Conservation (phyloP, 2,113 vertebrate species). For the Colius striatus region DNA sequence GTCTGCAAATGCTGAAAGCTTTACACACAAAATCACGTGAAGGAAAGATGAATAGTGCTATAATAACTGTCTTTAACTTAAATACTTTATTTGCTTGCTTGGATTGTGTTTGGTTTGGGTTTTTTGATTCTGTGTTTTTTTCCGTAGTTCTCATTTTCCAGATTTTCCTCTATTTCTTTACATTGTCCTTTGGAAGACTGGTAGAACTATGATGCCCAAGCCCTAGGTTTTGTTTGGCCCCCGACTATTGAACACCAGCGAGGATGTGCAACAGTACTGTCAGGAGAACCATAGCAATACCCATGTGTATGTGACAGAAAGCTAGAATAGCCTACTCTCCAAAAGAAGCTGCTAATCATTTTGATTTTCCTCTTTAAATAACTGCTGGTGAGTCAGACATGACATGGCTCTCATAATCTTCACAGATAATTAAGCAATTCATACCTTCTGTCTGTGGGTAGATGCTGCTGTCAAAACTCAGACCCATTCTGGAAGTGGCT, state of each 20-base stretch:
- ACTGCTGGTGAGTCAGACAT: slow-evolving; percentile 29
- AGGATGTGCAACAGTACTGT: background rate
- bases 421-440: slow-evolving; percentile 42
- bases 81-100: background rate
- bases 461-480: background rate
- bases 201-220: accelerated
- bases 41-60: background rate
- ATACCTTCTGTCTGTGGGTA: slow-evolving; percentile 36
- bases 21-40: background rate
- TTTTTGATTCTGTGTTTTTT: no score
- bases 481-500: slow-evolving; percentile 3
- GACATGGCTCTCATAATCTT: background rate
- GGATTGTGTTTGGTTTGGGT: no score
- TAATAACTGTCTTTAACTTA: background rate
- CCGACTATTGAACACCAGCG: background rate
- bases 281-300: background rate
- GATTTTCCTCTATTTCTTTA: background rate
- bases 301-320: background rate
- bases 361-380: background rate
- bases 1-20: background rate
- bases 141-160: background rate
- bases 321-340: background rate
- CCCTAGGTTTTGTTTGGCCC: background rate
- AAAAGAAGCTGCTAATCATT: background rate
- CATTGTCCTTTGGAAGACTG: background rate